Evolutionary conservation across 1,140 invertebrate species (phyloP), one percentile per base, ranked within the genome.

Genomic region (Nomia melanderi): DNA sequence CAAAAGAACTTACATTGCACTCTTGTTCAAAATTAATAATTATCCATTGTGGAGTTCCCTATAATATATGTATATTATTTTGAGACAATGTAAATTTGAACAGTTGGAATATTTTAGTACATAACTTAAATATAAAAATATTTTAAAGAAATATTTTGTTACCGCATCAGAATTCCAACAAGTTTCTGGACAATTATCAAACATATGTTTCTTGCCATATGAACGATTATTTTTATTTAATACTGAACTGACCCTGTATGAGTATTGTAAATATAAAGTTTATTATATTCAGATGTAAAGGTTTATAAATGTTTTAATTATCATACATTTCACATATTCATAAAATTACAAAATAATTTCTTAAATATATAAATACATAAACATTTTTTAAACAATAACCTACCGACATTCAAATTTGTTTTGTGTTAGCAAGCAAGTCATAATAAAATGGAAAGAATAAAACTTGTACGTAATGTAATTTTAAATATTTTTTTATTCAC

Each of bases 141-240:
- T 27, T n/a, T 29, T 66, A 57, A 36, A 29, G 67, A 36, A 23
- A 63, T 59, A 65, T 11, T 79, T 73, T 59, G 77, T 80, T 89
- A 95, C 94, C 83, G 94, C 93, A 85, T 95, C 94, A 27, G 94
- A 95, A 87, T 95, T 95, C 95, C 95, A 95, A 83, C 94, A 95
- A 0, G 94, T 95, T 71, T 95, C 95, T 44, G 93, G 93, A 70
- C 91, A 90, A 20, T 90, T 88, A 87, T 95, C 95, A 87, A 94
- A 93, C 81, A 95, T 87, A 87, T 92, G 91, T 78, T 94, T 91
- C 81, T 95, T 95, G 17, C 95, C 95, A 92, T 93, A 95, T 81
- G 92, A 91, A 86, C 93, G 94, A 12, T 89, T 80, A 86, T 95
- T 93, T 84, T 92, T 93, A 74, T 95, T 94, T 33, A 95, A 86